Base-by-base conservation (phyloP, 2,113 vertebrate genomes). In the Sylvietta virens region DNA sequence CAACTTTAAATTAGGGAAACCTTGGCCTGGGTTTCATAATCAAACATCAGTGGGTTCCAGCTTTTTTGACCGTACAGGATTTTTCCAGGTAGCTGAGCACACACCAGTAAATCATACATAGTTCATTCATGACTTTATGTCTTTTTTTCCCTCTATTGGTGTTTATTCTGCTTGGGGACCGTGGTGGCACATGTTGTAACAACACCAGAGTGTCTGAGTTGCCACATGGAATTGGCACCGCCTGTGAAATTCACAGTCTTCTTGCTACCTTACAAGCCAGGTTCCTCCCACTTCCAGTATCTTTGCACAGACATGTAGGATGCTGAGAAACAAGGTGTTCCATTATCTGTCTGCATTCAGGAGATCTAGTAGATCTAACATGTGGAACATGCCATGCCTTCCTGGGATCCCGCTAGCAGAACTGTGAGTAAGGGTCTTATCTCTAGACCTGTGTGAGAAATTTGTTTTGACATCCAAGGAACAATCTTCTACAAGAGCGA, bases 131-230 rank as follows among this genome's bases (percentile, higher is more conserved):
- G 5, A 13, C 28, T 83, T 79, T 27, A 30, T n/a, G n/a, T 58
- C 13, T 50, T 48, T 58, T 62, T 48, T 28, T 0, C 9, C 9
- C 11, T 77, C 23, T 51, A 0, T 42, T 13, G 20, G 26, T 23
- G 27, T 70, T 82, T 58, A 39, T 14, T 85, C 27, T 91, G 23
- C 37, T 57, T 78, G 31, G n/a, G 10, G 33, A 65, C 65, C 24
- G 5, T 47, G 40, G 20, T 92, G 61, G 31, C 23, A 30, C 9
- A 3, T 71, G 78, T 56, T 54, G 23, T 89, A 73, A 69, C 64
- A 50, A 8, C 31, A 40, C 11, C 42, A 53, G 37, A n/a, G 73
- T 51, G 58, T 39, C 50, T 42, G 56, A 58, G 17, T 7, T 78
- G 60, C 37, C 2, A 0, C 21, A 15, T 50, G 45, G 26, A 70